Evolutionary conservation across 2,888 invertebrate species (phyloP).

Genomic region (Melieria omissa): DNA sequence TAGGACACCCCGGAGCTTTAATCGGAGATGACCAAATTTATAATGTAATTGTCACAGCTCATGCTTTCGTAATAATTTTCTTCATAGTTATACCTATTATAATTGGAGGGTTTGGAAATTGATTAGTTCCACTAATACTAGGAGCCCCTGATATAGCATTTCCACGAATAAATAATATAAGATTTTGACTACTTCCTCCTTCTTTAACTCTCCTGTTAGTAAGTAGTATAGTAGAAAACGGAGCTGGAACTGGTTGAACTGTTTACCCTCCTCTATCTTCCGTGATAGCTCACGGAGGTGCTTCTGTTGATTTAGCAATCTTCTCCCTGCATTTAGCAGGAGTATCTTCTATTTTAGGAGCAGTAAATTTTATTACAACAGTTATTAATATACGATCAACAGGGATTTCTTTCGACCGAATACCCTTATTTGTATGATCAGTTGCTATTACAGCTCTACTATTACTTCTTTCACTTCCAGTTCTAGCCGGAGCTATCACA

Average conservation of each 20-base stretch:
- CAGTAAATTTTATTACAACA: constrained; percentile 71
- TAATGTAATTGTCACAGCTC: constrained; percentile 82
- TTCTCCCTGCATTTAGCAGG: constrained; percentile 82
- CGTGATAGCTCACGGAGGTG: constrained; percentile 73
- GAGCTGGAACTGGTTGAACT: constrained; percentile 81
- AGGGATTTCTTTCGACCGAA: constrained; percentile 43
- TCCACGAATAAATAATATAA: constrained; percentile 76
- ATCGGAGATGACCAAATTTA: constrained; percentile 68
- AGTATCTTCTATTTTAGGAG: constrained; percentile 72
- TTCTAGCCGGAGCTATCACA: constrained; percentile 83
- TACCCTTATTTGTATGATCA: constrained; percentile 68
- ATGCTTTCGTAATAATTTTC: constrained; percentile 70
- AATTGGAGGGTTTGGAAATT: too few relatives aligned
- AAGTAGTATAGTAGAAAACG: too few relatives aligned
- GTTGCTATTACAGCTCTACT: constrained; percentile 75
- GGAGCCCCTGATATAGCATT: too few relatives aligned
- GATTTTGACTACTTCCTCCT: constrained; percentile 82
- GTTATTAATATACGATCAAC: constrained; percentile 77
- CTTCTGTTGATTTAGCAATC: constrained; percentile 80
- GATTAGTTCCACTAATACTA: too few relatives aligned
- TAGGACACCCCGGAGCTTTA: too few relatives aligned
- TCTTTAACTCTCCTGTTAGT: constrained; percentile 68
- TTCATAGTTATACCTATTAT: too few relatives aligned
- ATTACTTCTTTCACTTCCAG: constrained; percentile 77
- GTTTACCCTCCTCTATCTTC: constrained; percentile 78